Evolutionary conservation across 2,888 invertebrate genomes (phyloP), one percentile per base, ranked within the genome.

Genomic region (Epirrhoe alternata): DNA sequence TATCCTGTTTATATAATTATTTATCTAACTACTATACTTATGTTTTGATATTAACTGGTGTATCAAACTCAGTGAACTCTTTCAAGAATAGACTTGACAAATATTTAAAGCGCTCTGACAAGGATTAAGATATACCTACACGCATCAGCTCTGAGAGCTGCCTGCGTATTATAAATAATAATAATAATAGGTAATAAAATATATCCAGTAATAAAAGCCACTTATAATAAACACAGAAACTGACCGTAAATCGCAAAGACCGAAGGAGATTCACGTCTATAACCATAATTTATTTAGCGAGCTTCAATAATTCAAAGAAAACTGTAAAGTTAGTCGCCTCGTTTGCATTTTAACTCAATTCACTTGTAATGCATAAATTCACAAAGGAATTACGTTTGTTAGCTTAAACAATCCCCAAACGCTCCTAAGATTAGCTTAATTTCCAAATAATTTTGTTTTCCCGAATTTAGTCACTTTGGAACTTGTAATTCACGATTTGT

Each of bases 341-440:
- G 69, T 73, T 73, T 66, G 71, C 69, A 71, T 73, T 69, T 69
- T 66, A 70, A 73, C 66, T 68, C 52, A 52, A 68, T 56, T 60
- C 69, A 61, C 64, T 69, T 67, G 68, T 63, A 59, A 69, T 72
- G 69, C 65, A 71, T 68, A 72, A 71, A 68, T 58, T 67, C 49
- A 67, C 62, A 66, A 69, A 58, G 58, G 64, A 69, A 61, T 60
- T 57, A 70, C 67, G 60, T 64, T 68, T 68, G 67, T 61, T 68
- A 64, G 57, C 57, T 61, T 52, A 56, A 63, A 47, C 47, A 51
- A 49, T 51, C 33, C 53, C 30, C n/a, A 55, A 52, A 59, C 51
- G 31, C 6, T 59, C 38, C 42, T 47, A 49, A 35, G 8, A 60
- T 59, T 51, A 60, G 50, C 24, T 38, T 50, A 8, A 59, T 64